phyloP scores from a whole-genome alignment of 1,140 invertebrate genomes.

The Lepidurus couesii region DNA sequence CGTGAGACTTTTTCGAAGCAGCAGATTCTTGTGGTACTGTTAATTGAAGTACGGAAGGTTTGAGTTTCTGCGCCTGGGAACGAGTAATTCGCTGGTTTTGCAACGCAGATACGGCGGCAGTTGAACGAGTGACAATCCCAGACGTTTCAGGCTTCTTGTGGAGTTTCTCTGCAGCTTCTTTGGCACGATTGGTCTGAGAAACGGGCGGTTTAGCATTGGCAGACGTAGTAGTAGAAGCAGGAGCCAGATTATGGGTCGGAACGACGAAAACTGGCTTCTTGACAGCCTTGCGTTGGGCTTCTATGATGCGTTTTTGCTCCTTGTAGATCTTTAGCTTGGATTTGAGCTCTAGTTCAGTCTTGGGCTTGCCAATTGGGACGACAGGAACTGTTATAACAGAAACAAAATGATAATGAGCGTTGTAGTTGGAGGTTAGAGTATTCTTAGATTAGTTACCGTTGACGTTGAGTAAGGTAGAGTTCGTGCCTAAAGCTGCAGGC shows the following conservation, averaged over 20 bases:
- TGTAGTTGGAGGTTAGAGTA: too few relatives aligned
- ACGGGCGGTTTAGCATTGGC: too few relatives aligned
- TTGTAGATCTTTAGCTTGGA: not conserved
- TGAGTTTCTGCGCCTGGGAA: not conserved
- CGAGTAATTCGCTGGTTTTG: not conserved
- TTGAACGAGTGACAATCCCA: not conserved
- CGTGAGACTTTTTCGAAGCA: not conserved
- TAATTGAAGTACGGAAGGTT: not conserved
- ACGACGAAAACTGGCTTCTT: constrained; percentile 2
- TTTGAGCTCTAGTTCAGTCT: not conserved
- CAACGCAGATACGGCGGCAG: not conserved
- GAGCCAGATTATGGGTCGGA: not conserved
- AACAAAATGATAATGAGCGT: too few relatives aligned
- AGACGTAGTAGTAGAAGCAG: too few relatives aligned
- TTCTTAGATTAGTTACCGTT: too few relatives aligned
- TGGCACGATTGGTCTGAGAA: not conserved
- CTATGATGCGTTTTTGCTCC: not conserved
- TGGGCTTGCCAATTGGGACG: not conserved
- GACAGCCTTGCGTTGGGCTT: not conserved
- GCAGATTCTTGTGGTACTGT: not conserved
- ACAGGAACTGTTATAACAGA: too few relatives aligned
- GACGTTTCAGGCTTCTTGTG: not conserved
- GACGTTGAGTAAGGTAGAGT: too few relatives aligned
- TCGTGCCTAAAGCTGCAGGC: too few relatives aligned
- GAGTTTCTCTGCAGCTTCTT: not conserved